Percentiles rank a stretch among this genome's conserved stretches.
phyloP scores from a whole-genome alignment of 2,888 invertebrate genomes.

The Apodemia duryi region DNA sequence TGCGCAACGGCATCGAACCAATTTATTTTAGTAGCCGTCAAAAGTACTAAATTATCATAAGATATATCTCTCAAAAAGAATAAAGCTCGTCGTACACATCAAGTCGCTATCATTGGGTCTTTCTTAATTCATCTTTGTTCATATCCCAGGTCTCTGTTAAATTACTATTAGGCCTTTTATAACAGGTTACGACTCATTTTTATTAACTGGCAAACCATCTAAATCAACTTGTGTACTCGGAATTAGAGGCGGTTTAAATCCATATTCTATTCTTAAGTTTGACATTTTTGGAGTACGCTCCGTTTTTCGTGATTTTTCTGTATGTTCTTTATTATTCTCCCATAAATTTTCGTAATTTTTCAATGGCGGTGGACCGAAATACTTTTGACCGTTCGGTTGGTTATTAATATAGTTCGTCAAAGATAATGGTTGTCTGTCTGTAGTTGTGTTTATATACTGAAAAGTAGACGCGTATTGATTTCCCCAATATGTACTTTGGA shows the following conservation, averaged over 20 bases:
- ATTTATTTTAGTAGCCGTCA: too few species aligned
- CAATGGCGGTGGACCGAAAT: slow-evolving; percentile 76
- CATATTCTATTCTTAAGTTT: slow-evolving; percentile 86
- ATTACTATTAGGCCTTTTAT: neutral
- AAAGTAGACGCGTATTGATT: slow-evolving; percentile 62
- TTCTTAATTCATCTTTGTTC: neutral
- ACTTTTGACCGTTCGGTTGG: slow-evolving; percentile 40
- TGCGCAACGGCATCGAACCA: too few species aligned
- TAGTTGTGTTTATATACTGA: slow-evolving; percentile 52
- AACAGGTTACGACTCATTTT: slow-evolving; percentile 31
- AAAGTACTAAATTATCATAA: too few species aligned
- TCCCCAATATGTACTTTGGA: slow-evolving; percentile 53
- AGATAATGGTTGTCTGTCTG: slow-evolving; percentile 34
- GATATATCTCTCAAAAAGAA: too few species aligned
- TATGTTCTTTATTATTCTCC: slow-evolving; percentile 48
- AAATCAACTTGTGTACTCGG: slow-evolving; percentile 90
- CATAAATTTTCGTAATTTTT: slow-evolving; percentile 44
- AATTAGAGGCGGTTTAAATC: slow-evolving; percentile 89
- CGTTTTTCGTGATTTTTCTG: slow-evolving; percentile 72
- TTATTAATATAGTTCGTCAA: slow-evolving; percentile 40
- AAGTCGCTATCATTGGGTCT: too few species aligned
- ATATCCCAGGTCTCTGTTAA: neutral
- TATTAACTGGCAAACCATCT: slow-evolving; percentile 81
- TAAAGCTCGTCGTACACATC: too few species aligned
- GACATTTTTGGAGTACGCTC: slow-evolving; percentile 74